Base-by-base conservation (phyloP, 1,140 invertebrate species). In the Aradophagus sp. region DNA sequence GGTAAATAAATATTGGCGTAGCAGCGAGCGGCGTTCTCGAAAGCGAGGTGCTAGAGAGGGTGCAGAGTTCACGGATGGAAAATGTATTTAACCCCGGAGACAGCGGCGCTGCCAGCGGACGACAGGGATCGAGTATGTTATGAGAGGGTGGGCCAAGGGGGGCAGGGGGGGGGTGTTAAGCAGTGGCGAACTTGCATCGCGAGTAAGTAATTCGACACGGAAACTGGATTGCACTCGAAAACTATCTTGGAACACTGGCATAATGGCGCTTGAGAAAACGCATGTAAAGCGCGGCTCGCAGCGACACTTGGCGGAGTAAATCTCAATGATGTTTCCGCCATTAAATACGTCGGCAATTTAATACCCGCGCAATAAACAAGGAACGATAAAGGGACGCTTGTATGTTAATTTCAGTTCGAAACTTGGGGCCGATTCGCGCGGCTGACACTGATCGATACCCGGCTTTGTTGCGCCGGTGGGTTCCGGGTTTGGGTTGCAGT, bases 1-100 rank as follows among this genome's bases (percentile, higher is more conserved):
- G 31, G 66, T 73, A 71, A 79, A 80, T 75, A 79, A 81, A 78
- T 81, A 82, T 80, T 79, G 72, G 73, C 73, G 67, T 47, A 48
- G 38, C 47, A 52, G 42, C 27, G 52, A 45, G 29, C 8, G 44
- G 32, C 20, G 48, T 55, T 36, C 35, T 31, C n/a, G n/a, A 8
- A 5, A 4, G 4, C 20, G 45, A 39, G 48, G 36, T 20, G 42
- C 26, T 26, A 15, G 20, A 20, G 31, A 58, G 48, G 52, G 39
- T 42, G 26, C 35, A 12, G 32, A 62, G 50, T 70, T 70, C 63
- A 36, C 16, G 32, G 61, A 47, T 59, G 13, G 66, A 65, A 74
- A 77, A 74, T 65, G 69, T 73, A 74, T 74, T 74, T 68, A 77
- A 65, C 61, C 58, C 53, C 16, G 13, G 13, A 47, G 52, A 55